A percentile compares a stretch with the other conserved stretches of the same genome.
Evolutionary conservation across 2,888 invertebrate species (phyloP).

Genomic region (Osedax frankpressi): DNA sequence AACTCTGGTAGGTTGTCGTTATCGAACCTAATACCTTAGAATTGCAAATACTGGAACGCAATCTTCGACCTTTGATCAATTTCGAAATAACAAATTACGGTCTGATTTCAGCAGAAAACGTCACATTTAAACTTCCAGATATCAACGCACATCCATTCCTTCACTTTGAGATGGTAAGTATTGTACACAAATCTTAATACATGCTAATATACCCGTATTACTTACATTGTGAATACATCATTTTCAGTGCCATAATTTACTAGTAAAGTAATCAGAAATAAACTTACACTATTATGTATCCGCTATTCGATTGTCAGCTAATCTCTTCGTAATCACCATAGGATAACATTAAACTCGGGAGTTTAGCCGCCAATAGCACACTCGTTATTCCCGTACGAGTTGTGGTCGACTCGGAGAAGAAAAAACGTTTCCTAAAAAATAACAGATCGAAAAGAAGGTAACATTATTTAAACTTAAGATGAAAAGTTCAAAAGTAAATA

Average conservation of each 20-base stretch:
- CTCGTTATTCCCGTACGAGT: not conserved
- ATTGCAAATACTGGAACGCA: slow-evolving; percentile 20
- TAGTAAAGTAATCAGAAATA: too few relatives aligned
- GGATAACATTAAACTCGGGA: not conserved
- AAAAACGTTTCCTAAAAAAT: not conserved
- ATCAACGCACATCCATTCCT: slow-evolving; percentile 26
- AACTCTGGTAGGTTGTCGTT: too few relatives aligned
- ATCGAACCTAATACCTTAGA: slow-evolving; percentile 18
- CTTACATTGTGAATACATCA: too few relatives aligned
- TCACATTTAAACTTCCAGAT: slow-evolving; percentile 27
- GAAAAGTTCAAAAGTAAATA: too few relatives aligned
- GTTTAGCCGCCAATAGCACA: not conserved
- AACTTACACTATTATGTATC: too few relatives aligned
- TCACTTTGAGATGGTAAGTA: slow-evolving; percentile 27
- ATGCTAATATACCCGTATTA: too few relatives aligned
- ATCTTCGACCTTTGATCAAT: slow-evolving; percentile 16
- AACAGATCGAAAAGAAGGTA: too few relatives aligned
- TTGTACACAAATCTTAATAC: too few relatives aligned
- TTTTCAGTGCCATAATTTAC: too few relatives aligned
- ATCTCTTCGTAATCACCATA: too few relatives aligned
- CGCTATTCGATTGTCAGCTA: too few relatives aligned
- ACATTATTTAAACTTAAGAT: too few relatives aligned
- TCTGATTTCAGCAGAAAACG: slow-evolving; percentile 30
- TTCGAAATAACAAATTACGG: slow-evolving; percentile 31
- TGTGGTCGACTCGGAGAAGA: not conserved